These are phyloP conservation scores for Hyperoplus lanceolatus DNA, from an alignment of 2,797 vertebrate species.

Conservation along the genomic window DNA sequence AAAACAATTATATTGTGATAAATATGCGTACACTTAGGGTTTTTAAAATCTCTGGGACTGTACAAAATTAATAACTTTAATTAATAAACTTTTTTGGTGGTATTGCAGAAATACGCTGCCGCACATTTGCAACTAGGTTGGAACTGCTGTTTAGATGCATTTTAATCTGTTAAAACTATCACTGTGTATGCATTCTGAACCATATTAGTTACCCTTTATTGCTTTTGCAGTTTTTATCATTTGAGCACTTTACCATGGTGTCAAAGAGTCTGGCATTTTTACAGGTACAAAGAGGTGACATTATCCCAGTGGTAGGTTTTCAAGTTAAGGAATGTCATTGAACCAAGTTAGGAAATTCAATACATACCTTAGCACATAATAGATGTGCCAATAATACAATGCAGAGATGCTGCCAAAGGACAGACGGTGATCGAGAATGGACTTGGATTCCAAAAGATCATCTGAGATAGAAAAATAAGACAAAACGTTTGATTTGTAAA, in stretches of 20 bases:
- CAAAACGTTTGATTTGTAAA: slow-evolving; percentile 18
- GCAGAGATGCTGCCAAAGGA: background rate
- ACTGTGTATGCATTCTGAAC: background rate
- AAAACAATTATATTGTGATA: too few species aligned
- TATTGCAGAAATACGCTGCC: too few species aligned
- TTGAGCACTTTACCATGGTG: background rate
- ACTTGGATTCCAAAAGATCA: slow-evolving; percentile 1
- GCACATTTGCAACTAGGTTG: background rate
- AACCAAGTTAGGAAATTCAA: background rate
- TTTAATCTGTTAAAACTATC: background rate
- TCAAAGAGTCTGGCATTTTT: slow-evolving; percentile 8
- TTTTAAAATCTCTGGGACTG: too few species aligned
- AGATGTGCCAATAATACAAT: slow-evolving; percentile 40
- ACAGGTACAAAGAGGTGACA: background rate
- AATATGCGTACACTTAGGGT: too few species aligned
- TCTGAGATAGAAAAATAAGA: slow-evolving; percentile 2
- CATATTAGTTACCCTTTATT: background rate
- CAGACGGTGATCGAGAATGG: slow-evolving; percentile 1
- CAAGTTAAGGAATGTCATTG: background rate
- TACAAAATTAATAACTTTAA: too few species aligned
- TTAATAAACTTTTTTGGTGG: too few species aligned
- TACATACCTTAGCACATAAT: slow-evolving; percentile 9
- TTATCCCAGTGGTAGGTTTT: slow-evolving; percentile 10
- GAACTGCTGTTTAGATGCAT: background rate
- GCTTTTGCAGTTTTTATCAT: background rate